phyloP scores from a whole-genome alignment of 2,113 vertebrate genomes.

The Chinchilla lanigera region DNA sequence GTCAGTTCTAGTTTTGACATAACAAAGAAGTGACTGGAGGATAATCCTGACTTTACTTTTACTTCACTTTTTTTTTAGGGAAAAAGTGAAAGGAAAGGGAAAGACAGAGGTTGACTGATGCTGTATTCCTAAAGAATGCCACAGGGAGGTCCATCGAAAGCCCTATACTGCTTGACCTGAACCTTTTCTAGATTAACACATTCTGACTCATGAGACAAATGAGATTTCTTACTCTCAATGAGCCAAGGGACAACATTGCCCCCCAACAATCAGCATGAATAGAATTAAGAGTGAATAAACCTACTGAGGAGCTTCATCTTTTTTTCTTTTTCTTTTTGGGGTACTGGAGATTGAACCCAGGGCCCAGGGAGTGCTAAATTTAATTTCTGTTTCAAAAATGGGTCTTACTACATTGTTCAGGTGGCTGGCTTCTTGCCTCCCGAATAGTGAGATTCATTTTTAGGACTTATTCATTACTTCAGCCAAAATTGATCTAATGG shows the following conservation, averaged over 20 bases:
- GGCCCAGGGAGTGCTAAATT: neutral
- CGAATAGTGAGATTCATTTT: neutral
- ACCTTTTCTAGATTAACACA: neutral
- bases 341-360: neutral
- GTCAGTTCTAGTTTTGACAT: slow-evolving; percentile 30
- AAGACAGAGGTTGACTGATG: neutral
- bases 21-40: slow-evolving; percentile 44
- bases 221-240: slow-evolving; percentile 6
- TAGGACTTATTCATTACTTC: neutral
- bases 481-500: neutral
- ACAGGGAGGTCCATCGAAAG: slow-evolving; percentile 39
- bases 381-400: neutral
- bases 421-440: neutral
- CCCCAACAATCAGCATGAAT: neutral
- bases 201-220: neutral
- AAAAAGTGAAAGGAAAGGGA: neutral
- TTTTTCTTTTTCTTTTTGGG: neutral
- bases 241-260: neutral
- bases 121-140: slow-evolving; percentile 30
- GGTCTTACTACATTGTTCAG: neutral
- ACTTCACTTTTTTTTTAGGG: too few species aligned
- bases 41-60: neutral
- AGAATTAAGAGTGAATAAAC: slow-evolving; percentile 19
- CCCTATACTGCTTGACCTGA: neutral
- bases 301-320: neutral